Evolutionary conservation across 2,113 vertebrate species (phyloP), one percentile per base, ranked within the genome.

Genomic region (Pristiophorus japonicus): DNA sequence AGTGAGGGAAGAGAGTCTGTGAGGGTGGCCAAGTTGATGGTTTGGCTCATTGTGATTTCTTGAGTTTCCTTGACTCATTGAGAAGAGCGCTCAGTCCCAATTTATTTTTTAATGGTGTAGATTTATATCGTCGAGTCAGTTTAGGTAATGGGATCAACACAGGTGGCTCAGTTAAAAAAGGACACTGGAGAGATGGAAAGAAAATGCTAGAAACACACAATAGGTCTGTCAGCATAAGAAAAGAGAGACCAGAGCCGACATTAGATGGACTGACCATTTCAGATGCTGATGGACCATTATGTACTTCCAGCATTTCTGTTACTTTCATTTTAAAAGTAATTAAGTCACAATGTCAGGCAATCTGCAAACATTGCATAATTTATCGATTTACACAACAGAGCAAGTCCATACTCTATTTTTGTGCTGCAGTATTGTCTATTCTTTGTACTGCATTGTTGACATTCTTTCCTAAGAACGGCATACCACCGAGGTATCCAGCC

Each of bases 401-500:
- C 42, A 30, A 45, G 65, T 38, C 42, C 42, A 16, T 34, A 30
- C 8, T 70, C 66, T 94, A 94, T 94, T 94, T 70, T 73, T 27
- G 66, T 94, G 30, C 42, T 18, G 34, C 30, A 94, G 4, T 45
- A 90, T 34, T 59, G 55, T 90, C 51, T 34, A 73, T n/a, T n/a
- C n/a, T n/a, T n/a, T n/a, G n/a, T n/a, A n/a, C n/a, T 94, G 66
- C 65, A 70, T 70, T 94, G 66, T 30, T 94, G 65, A 70, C 66
- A 94, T 94, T 94, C 93, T 94, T 94, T 94, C 93, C 93, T 51
- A 70, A 70, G 42, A 94, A 94, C 93, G 51, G 65, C 65, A 94
- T 67, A 66, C 63, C 92, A 67, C 63, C 10, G 22, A 67, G 22
- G 38, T 38, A 94, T 47, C 42, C 92, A 94, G 92, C 93, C 93